Percentiles rank a stretch among this genome's conserved stretches.
Evolutionary conservation across 2,888 invertebrate species (phyloP).

Genomic region (Nymphalis c-album): DNA sequence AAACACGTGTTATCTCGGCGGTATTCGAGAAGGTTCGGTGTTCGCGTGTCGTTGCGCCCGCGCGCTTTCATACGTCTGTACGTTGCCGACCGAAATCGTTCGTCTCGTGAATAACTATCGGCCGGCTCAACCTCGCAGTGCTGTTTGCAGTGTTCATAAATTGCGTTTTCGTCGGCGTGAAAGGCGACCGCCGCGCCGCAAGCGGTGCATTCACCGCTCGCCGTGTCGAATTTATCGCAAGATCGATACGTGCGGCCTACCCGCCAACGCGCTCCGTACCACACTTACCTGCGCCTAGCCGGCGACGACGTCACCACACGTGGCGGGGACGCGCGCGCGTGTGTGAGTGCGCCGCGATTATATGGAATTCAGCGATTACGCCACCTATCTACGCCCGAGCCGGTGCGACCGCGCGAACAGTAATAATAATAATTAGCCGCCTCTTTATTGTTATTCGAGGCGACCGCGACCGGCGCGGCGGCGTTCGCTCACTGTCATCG

Average conservation of each 20-base stretch:
- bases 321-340: constrained; percentile 55
- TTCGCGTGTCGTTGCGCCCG: constrained; percentile 60
- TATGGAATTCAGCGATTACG: constrained; percentile 73
- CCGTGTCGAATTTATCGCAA: constrained; percentile 74
- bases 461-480: too few species aligned
- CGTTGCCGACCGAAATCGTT: constrained; percentile 11
- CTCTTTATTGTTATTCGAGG: constrained; percentile 65
- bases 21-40: constrained; percentile 70
- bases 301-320: constrained; percentile 70
- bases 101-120: constrained; percentile 18
- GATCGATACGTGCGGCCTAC: constrained; percentile 67
- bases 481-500: constrained; percentile 40
- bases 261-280: constrained; percentile 46
- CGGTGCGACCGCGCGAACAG: constrained; percentile 54
- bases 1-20: constrained; percentile 67
- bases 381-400: constrained; percentile 59
- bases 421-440: constrained; percentile 73
- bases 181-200: constrained; percentile 64
- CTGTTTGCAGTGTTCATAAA: constrained; percentile 50
- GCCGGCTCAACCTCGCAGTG: constrained; percentile 17
- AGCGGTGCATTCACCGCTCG: constrained; percentile 73
- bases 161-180: constrained; percentile 68
- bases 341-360: constrained; percentile 60
- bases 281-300: constrained; percentile 56
- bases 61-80: constrained; percentile 36